A percentile compares a stretch with the other conserved stretches of the same genome.
Evolutionary conservation across 2,113 vertebrate genomes (phyloP).

Genomic region (Corythaeola cristata): DNA sequence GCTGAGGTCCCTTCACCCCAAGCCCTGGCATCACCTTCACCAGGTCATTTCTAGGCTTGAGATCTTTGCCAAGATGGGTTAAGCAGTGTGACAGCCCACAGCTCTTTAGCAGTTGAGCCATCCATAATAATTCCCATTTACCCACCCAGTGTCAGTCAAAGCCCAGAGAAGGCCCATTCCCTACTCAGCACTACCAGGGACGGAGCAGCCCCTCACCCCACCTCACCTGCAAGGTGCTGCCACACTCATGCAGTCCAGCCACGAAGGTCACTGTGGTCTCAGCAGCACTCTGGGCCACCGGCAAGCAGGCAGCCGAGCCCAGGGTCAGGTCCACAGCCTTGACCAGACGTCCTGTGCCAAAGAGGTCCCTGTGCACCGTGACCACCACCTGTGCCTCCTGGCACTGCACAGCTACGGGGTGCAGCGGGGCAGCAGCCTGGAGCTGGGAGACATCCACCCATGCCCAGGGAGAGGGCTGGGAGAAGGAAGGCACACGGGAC

Average conservation of each 20-base stretch:
- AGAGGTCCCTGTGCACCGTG: conserved; percentile 46
- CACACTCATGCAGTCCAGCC: conserved; percentile 37
- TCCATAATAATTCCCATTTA: not conserved
- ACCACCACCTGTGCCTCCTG: conserved; percentile 57
- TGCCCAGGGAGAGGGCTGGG: not conserved
- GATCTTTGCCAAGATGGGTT: too few species aligned
- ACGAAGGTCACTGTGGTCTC: not conserved
- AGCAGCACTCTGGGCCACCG: not conserved
- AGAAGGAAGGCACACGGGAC: not conserved
- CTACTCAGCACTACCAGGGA: not conserved
- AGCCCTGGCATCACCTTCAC: too few species aligned
- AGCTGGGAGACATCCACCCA: conserved; percentile 23
- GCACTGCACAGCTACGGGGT: conserved; percentile 30
- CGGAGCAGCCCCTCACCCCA: not conserved
- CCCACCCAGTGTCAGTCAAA: not conserved
- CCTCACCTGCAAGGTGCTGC: conserved; percentile 55
- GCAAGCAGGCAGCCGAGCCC: not conserved
- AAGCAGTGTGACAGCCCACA: fast-evolving
- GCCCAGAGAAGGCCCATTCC: not conserved
- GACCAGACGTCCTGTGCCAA: conserved; percentile 51
- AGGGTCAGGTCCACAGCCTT: conserved; percentile 40
- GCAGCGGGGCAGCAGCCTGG: not conserved
- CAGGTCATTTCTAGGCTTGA: not conserved
- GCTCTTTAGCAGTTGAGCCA: not conserved
- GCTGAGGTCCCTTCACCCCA: not conserved